Base-by-base conservation (phyloP, 2,797 vertebrate species). In the Artibeus lituratus region DNA sequence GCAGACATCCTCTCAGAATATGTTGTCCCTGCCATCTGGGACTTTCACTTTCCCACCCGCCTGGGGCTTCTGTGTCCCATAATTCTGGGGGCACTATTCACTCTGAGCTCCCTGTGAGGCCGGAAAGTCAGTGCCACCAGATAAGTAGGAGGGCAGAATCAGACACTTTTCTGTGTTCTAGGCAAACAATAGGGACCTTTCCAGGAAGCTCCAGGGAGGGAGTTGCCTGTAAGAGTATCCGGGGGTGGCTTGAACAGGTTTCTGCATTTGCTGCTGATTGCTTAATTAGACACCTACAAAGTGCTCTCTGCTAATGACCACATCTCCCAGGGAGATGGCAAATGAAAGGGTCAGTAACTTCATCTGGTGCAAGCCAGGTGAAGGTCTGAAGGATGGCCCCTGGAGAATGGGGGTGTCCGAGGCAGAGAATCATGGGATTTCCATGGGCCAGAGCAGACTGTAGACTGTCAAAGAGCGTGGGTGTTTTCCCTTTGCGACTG, bases 201-300 rank as follows among this genome's bases (percentile, higher is more conserved):
- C 95, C 97, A 95, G 96, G 97, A 96, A 93, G 97, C 96, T 39
- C 4, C 1, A 86, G 82, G 88, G 89, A 93, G 92, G 94, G 94
- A 90, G 72, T 21, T 82, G 69, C 86, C 81, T 90, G 97, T 96
- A 94, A 98, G 94, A 96, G 77, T 97, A 97, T 96, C 80, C 93
- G 69, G 5, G 0, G 0, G 92, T 74, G 77, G 69, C 83, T 94
- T 32, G n/a, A 59, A 80, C 87, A 81, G 84, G 84, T 69, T 88
- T 96, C 78, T 85, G 80, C 87, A 10, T 95, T 86, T 93, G 90
- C 78, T 76, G 67, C 81, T 92, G 80, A 80, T 73, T 86, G 72
- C 94, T 96, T 97, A 97, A 97, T 97, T 95, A 97, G 96, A 91
- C 96, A 93, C 93, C 93, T 77, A 90, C 96, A 32, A 15, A 69